phyloP scores from a whole-genome alignment of 2,888 invertebrate genomes.

The Petrolisthes cinctipes region DNA sequence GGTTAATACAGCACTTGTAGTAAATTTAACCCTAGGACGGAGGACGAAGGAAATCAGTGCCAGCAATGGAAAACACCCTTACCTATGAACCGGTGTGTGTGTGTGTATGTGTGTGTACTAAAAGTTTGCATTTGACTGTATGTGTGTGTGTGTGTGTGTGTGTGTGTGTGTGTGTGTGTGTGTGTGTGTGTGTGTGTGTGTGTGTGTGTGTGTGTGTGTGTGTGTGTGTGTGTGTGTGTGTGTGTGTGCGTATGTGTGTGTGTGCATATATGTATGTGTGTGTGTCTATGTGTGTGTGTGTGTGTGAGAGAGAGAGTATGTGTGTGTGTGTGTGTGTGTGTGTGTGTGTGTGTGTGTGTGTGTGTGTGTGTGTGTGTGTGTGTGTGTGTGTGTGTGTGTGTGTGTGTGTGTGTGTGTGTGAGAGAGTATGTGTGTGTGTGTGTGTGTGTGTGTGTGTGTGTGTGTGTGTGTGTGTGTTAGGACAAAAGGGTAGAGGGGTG shows the following conservation, averaged over 20 bases:
- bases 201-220: slow-evolving; percentile 1
- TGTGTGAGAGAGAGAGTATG: not conserved
- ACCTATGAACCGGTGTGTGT: too few species aligned
- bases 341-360: slow-evolving; percentile 1
- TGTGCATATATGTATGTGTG: not conserved
- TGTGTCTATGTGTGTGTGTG: not conserved
- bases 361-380: slow-evolving; percentile 1
- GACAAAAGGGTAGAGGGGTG: too few species aligned
- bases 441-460: not conserved
- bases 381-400: not conserved
- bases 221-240: slow-evolving; percentile 1
- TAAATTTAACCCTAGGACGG: too few species aligned
- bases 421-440: not conserved
- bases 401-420: not conserved
- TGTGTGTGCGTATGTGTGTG: not conserved
- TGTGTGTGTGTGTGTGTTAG: too few species aligned
- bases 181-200: not conserved
- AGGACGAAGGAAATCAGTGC: too few species aligned
- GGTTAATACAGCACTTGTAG: too few species aligned
- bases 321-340: slow-evolving; percentile 5
- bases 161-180: not conserved
- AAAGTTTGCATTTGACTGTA: not conserved
- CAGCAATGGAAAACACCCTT: too few species aligned
- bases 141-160: slow-evolving; percentile 5
- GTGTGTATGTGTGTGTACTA: too few species aligned